These are phyloP conservation scores for Drosophila picticornis DNA, from an alignment of 2,888 invertebrate genomes.

Conservation along the genomic window DNA sequence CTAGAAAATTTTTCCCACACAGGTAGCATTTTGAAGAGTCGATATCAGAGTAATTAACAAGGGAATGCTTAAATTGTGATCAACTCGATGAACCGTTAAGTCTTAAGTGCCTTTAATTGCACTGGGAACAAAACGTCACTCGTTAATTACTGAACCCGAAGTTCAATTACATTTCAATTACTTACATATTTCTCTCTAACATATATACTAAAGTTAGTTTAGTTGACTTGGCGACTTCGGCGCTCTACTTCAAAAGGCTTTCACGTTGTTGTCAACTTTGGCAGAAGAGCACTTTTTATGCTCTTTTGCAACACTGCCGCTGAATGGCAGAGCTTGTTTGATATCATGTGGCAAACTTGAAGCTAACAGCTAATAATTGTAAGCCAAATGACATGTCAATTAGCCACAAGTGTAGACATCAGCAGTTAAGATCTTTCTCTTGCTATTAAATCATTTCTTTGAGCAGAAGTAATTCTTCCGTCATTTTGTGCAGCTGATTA, in stretches of 20 bases:
- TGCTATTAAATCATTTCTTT: slow-evolving; percentile 14
- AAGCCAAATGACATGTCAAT: slow-evolving; percentile 37
- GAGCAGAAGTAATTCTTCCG: slow-evolving; percentile 30
- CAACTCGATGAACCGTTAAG: neutral
- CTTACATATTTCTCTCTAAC: neutral
- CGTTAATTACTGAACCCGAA: neutral
- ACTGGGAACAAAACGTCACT: neutral
- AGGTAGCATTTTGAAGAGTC: neutral
- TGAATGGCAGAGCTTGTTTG: neutral
- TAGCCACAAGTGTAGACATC: slow-evolving; percentile 23
- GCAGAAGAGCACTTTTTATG: neutral
- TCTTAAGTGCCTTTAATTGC: neutral
- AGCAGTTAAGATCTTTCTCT: slow-evolving; percentile 5
- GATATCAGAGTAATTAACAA: neutral
- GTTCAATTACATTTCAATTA: neutral
- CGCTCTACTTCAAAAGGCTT: neutral
- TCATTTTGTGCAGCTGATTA: slow-evolving; percentile 43
- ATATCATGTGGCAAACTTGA: neutral
- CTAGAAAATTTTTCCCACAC: neutral
- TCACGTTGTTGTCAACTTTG: neutral
- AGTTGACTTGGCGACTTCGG: neutral
- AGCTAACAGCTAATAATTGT: slow-evolving; percentile 6
- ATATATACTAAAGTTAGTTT: neutral
- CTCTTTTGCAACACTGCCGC: slow-evolving; percentile 12
- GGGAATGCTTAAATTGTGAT: neutral